Base-by-base conservation (phyloP, 2,888 invertebrate species). In the Odontomyia ornata region DNA sequence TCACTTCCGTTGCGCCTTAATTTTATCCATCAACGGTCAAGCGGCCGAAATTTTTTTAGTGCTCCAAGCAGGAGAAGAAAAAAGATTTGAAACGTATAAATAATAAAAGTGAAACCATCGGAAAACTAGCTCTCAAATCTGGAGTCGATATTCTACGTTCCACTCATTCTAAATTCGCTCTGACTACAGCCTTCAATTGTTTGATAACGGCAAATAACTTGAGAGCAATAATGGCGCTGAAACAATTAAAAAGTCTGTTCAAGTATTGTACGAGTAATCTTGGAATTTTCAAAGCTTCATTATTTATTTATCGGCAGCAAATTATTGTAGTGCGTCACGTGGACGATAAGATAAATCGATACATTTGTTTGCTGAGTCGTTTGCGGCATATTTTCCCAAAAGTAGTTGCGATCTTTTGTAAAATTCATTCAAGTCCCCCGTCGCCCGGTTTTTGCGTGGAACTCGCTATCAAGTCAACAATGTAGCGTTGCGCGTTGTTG, bases 51-150 rank as follows among this genome's bases (percentile, higher is more conserved):
- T 36, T 36, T 3, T 9, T 9, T 36, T 36, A 36, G 36, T 9
- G 3, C n/a, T n/a, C n/a, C n/a, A n/a, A n/a, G 36, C 9, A 5
- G 36, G 36, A 36, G 9, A 52, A 4, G 52, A 13, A 15, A 52
- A 52, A 52, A 52, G 13, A 3, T 18, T 4, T 18, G 5, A 2
- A 4, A 15, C 52, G 15, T 15, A 4, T n/a, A 0, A 23, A 47
- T n/a, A 69, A 69, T 69, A 69, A 69, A 69, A 69, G 69, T 69
- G 69, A 69, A 69, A 69, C 25, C 69, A 47, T 25, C 23, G 47
- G 25, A n/a, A 69, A 69, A 69, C 25, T 47, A 23, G 25, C 13
- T 69, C 21, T 25, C 52, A 52, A 52, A 15, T 15, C 13, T 13
- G 11, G 18, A 18, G 52, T 15, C 15, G 52, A 18, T 52, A n/a